A percentile compares a stretch with the other conserved stretches of the same genome.
phyloP scores from a whole-genome alignment of 2,113 vertebrate genomes.

The Columba livia region DNA sequence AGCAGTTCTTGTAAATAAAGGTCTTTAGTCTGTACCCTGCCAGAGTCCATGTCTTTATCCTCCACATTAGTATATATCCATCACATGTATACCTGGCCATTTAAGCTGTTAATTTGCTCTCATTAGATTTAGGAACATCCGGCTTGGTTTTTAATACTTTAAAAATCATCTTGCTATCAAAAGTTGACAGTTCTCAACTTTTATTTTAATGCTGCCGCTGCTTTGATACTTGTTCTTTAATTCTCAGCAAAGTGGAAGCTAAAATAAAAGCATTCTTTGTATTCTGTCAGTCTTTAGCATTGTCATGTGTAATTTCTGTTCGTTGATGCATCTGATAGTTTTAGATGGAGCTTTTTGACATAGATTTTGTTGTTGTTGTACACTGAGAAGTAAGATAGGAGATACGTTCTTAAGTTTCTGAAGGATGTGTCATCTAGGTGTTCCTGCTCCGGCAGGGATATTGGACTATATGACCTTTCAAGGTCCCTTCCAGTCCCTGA shows the following conservation, averaged over 20 bases:
- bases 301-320: neutral
- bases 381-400: neutral
- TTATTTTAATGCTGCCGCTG: neutral
- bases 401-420: neutral
- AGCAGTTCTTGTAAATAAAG: no score
- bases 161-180: constrained; percentile 36
- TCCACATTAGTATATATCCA: neutral
- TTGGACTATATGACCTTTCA: no score
- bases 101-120: neutral
- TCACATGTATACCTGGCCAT: neutral
- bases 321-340: neutral
- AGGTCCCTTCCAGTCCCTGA: no score
- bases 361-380: neutral
- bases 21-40: no score
- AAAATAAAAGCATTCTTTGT: constrained; percentile 31
- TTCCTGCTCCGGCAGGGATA: no score
- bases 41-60: no score
- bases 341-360: neutral
- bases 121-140: neutral
- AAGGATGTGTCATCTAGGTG: neutral
- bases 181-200: constrained; percentile 25
- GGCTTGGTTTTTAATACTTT: neutral
- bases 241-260: constrained; percentile 6
- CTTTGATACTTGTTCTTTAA: constrained; percentile 12
- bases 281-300: neutral